Conservation (phyloP, 2,888 invertebrate species). For the Poecilobothrus nobilitatus region DNA sequence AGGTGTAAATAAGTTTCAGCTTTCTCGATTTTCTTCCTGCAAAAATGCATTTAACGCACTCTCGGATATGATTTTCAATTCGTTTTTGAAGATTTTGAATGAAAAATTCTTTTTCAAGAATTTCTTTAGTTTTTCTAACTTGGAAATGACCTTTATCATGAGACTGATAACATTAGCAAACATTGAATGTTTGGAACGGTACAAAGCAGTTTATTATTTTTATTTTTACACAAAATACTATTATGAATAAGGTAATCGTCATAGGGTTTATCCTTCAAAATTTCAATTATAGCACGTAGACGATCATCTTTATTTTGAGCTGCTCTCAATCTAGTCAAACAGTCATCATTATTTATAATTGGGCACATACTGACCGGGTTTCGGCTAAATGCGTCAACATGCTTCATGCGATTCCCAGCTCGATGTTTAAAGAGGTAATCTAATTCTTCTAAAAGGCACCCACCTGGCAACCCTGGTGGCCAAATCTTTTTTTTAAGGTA, state of each 20-base stretch:
- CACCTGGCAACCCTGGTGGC: slow-evolving; percentile 23
- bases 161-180: slow-evolving; percentile 19
- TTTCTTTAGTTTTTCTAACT: slow-evolving; percentile 17
- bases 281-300: slow-evolving; percentile 14
- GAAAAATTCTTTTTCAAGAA: slow-evolving; percentile 17
- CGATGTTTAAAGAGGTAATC: slow-evolving; percentile 25
- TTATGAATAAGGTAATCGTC: no score
- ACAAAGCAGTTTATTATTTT: slow-evolving; percentile 18
- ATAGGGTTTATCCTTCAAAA: no score
- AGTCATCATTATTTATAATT: no score
- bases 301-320: slow-evolving; percentile 17
- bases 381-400: no score
- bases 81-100: slow-evolving; percentile 13
- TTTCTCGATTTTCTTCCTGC: slow-evolving; percentile 26
- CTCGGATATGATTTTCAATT: slow-evolving; percentile 16
- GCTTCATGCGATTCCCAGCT: slow-evolving; percentile 23
- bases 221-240: no score
- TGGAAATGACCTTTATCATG: slow-evolving; percentile 24
- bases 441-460: slow-evolving; percentile 24
- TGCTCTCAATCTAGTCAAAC: slow-evolving; percentile 12
- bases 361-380: no score
- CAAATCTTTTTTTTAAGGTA: slow-evolving; percentile 22
- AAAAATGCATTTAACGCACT: slow-evolving; percentile 20
- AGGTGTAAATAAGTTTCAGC: slow-evolving; percentile 33
- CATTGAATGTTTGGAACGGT: slow-evolving; percentile 23